A percentile compares a stretch with the other conserved stretches of the same genome.
Conservation (phyloP, 2,888 invertebrate species). For the Catocala nupta region DNA sequence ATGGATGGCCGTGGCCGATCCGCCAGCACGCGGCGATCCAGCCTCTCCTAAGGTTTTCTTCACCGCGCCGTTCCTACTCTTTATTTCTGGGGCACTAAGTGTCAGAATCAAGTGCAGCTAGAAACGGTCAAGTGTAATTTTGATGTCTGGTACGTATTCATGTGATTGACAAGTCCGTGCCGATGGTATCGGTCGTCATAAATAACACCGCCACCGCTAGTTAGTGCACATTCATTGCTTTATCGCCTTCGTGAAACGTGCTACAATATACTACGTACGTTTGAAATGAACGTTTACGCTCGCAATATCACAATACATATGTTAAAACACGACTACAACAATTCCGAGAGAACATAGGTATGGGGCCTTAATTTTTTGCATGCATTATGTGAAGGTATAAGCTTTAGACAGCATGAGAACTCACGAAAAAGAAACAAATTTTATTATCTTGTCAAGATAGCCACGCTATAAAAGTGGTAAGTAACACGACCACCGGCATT, state of each 20-base stretch:
- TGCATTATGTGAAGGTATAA: constrained; percentile 31
- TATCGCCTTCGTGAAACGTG: constrained; percentile 59
- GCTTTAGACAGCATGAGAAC: constrained; percentile 44
- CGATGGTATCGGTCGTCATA: constrained; percentile 82
- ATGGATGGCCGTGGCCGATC: constrained; percentile 83
- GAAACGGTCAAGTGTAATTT: constrained; percentile 60
- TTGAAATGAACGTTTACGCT: constrained; percentile 42
- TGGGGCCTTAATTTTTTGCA: constrained; percentile 42
- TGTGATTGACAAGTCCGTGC: constrained; percentile 85
- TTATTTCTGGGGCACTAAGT: constrained; percentile 59
- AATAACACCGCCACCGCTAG: constrained; percentile 84
- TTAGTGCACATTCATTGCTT: constrained; percentile 82
- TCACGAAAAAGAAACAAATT: constrained; percentile 51
- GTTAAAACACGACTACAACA: constrained; percentile 34
- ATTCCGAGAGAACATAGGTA: constrained; percentile 33
- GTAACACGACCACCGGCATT: constrained; percentile 55
- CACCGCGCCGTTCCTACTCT: constrained; percentile 28
- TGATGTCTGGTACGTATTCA: constrained; percentile 64
- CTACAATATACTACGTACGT: constrained; percentile 38
- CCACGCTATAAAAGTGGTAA: constrained; percentile 46
- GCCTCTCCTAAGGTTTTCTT: constrained; percentile 43
- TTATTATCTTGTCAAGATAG: constrained; percentile 50
- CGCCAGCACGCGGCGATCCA: constrained; percentile 60
- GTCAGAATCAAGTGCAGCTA: constrained; percentile 53
- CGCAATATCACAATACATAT: constrained; percentile 31